Evolutionary conservation across 2,888 invertebrate genomes (phyloP).

Genomic region (Cataglyphis rosenhaueri): DNA sequence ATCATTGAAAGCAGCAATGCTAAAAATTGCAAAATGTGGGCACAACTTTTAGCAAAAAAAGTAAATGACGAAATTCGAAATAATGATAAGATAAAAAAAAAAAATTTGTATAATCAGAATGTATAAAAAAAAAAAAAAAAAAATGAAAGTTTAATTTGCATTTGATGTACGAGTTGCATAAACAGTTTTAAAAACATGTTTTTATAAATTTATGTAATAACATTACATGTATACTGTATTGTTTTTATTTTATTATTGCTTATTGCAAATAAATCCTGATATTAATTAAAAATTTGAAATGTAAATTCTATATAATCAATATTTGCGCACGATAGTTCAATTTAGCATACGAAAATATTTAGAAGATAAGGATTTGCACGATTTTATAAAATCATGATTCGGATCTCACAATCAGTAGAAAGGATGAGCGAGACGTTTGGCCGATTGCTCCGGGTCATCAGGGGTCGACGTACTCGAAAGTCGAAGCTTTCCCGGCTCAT

Average conservation of each 20-base stretch:
- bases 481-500: constrained; percentile 82
- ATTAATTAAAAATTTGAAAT: not conserved
- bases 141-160: not conserved
- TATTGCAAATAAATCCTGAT: not conserved
- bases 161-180: not conserved
- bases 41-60: not conserved
- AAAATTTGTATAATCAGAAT: not conserved
- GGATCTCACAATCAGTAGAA: constrained; percentile 48
- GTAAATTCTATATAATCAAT: not conserved
- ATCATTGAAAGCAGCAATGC: constrained; percentile 52
- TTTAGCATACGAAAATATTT: not conserved
- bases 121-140: not conserved
- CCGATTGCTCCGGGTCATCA: constrained; percentile 60
- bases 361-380: not conserved
- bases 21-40: constrained; percentile 44
- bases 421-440: constrained; percentile 55
- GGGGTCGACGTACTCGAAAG: constrained; percentile 84
- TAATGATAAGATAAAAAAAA: not conserved
- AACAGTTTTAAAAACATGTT: not conserved
- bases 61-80: not conserved
- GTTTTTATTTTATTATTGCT: not conserved
- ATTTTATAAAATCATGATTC: constrained; percentile 44
- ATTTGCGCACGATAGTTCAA: not conserved
- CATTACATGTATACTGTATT: not conserved
- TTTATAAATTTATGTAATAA: not conserved